Base-by-base conservation (phyloP, 2,888 invertebrate genomes). In the Eustalomyia histrio region DNA sequence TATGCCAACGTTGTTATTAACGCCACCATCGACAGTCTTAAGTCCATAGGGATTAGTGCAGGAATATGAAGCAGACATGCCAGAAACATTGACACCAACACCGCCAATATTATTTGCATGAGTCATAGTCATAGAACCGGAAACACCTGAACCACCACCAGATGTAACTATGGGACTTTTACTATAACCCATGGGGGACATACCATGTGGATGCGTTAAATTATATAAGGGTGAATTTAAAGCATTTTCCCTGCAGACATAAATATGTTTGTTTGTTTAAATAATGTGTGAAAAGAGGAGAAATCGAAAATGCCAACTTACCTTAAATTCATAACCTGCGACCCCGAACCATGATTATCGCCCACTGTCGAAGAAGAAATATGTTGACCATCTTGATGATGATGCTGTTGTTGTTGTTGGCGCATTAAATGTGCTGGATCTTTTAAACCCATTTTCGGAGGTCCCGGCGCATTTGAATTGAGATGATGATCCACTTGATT, bases 361-460 rank as follows among this genome's bases (percentile, higher is more conserved):
- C 74, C 81, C 35, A 67, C 58, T 29, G 69, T 65, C 21, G 80
- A 76, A 14, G 80, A 76, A 14, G 81, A 78, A 33, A 78, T 78
- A 35, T 71, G 74, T 78, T 81, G 81, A 69, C 74, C 78, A 72
- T 81, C 81, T 50, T 74, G 81, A n/a, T 29, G 78, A 76, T 83
- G 81, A 80, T 83, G 83, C 60, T 81, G 83, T 35, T 73, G 81
- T 60, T 84, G 84, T 83, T 85, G 83, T 82, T 86, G 83, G 33
- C 85, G 85, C 83, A 84, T 84, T 68, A 85, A 76, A 55, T 83
- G 63, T 35, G 83, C 91, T 85, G 92, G 92, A n/a, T 88, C 88
- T 80, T 92, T 91, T 91, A 92, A 83, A 91, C 92, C 91, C 91
- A 83, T 91, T 67, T 87, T 91, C 67, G 90, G 88, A 60, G 92